Evolutionary conservation across 1,140 invertebrate genomes (phyloP).

Genomic region (Orius insidiosus): DNA sequence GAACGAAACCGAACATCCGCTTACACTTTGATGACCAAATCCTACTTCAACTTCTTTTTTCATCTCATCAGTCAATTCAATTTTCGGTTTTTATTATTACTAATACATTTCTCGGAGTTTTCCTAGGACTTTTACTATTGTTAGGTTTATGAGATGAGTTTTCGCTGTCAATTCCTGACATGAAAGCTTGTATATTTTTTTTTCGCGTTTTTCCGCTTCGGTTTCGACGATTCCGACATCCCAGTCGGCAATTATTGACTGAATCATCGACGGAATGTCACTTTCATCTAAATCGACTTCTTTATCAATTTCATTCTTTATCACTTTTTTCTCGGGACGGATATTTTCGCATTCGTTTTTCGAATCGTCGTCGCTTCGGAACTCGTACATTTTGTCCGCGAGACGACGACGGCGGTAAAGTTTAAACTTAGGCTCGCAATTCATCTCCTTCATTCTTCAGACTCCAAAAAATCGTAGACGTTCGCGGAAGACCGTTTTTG

Average conservation of each 20-base stretch:
- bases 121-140: constrained; percentile 1
- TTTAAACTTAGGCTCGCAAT: constrained; percentile 22
- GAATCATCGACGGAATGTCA: not conserved
- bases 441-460: constrained; percentile 20
- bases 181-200: not conserved
- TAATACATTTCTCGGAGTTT: constrained; percentile 2
- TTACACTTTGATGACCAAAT: constrained; percentile 17
- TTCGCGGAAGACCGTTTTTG: too few relatives aligned
- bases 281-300: constrained; percentile 12
- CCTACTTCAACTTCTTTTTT: constrained; percentile 10
- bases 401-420: constrained; percentile 47
- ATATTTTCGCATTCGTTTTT: constrained; percentile 13
- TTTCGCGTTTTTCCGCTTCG: constrained; percentile 8
- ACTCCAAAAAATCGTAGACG: constrained; percentile 22
- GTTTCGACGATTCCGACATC: constrained; percentile 8
- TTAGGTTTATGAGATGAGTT: not conserved
- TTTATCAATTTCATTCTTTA: too few relatives aligned
- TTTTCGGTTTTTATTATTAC: not conserved
- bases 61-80: constrained; percentile 12
- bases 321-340: constrained; percentile 5
- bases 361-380: constrained; percentile 17
- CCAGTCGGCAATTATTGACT: constrained; percentile 12
- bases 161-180: not conserved
- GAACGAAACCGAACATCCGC: constrained; percentile 28
- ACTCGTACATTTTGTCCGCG: constrained; percentile 80